A percentile compares a stretch with the other conserved stretches of the same genome.
These are phyloP conservation scores for Apostichopus californicus DNA, from an alignment of 35 echinoderm and acorn worm species.

Conservation along the genomic window DNA sequence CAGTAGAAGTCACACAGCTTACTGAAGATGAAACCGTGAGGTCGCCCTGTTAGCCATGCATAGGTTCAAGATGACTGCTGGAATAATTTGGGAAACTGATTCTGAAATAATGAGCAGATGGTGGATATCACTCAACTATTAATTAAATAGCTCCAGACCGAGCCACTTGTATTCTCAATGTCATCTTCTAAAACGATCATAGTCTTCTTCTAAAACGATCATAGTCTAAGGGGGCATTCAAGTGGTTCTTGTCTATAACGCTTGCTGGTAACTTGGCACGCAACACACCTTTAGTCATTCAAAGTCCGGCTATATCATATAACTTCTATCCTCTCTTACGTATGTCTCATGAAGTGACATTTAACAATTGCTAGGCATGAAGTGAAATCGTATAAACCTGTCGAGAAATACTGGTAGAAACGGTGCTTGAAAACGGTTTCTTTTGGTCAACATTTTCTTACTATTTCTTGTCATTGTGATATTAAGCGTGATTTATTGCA, in stretches of 20 bases:
- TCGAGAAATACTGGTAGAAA: too few species aligned
- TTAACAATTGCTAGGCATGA: too few species aligned
- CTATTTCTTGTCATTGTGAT: too few species aligned
- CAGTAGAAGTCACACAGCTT: not conserved
- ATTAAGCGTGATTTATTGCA: too few species aligned
- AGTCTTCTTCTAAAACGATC: not conserved
- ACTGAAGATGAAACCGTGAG: not conserved
- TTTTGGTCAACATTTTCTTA: too few species aligned
- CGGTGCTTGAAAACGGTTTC: too few species aligned
- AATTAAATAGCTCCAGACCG: slow-evolving; percentile 31
- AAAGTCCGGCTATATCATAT: too few species aligned
- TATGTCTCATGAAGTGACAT: too few species aligned
- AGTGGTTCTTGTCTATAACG: not conserved
- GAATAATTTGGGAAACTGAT: slow-evolving; percentile 1
- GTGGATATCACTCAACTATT: slow-evolving; percentile 20
- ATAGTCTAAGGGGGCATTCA: slow-evolving; percentile 12
- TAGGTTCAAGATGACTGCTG: not conserved
- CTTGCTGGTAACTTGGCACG: too few species aligned
- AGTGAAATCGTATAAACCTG: too few species aligned
- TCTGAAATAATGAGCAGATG: slow-evolving; percentile 40
- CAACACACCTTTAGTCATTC: too few species aligned
- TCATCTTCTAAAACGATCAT: not conserved
- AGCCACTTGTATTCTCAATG: slow-evolving; percentile 6
- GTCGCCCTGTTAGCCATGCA: not conserved
- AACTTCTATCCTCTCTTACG: too few species aligned